Percentiles rank a stretch among this genome's conserved stretches.
Evolutionary conservation across 2,113 vertebrate species (phyloP).

Genomic region (Rafetus swinhoei): DNA sequence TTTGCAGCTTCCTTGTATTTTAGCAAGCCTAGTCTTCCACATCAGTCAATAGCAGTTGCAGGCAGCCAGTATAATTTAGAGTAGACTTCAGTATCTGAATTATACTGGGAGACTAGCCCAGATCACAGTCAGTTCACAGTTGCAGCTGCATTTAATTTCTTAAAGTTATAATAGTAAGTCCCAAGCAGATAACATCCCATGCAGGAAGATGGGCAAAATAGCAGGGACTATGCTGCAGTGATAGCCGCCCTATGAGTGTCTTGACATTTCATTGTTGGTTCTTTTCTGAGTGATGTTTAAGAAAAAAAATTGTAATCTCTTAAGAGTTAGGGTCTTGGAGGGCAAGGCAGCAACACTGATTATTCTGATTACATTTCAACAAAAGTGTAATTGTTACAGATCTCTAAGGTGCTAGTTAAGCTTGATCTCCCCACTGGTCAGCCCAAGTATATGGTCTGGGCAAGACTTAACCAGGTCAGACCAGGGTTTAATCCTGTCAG

Average conservation of each 20-base stretch:
- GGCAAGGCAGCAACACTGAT: background rate
- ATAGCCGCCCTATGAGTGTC: background rate
- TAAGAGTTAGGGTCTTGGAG: background rate
- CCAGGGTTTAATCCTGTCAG: background rate
- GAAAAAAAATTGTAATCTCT: background rate
- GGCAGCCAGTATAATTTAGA: background rate
- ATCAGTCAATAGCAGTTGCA: background rate
- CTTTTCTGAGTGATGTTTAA: background rate
- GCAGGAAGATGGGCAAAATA: background rate
- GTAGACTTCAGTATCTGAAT: background rate
- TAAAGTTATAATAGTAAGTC: background rate
- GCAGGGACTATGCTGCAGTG: background rate
- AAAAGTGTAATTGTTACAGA: background rate
- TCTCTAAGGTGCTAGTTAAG: background rate
- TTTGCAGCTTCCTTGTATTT: background rate
- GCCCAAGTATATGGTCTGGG: background rate
- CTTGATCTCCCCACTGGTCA: background rate
- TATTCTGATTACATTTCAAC: background rate
- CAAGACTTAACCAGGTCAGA: background rate
- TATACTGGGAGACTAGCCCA: background rate
- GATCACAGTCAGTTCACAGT: background rate
- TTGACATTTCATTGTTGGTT: background rate
- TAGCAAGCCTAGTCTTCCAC: background rate
- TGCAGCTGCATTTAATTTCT: background rate
- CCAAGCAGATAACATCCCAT: background rate